Evolutionary conservation across 2,113 vertebrate species (phyloP).

Genomic region (Noturus placidus): DNA sequence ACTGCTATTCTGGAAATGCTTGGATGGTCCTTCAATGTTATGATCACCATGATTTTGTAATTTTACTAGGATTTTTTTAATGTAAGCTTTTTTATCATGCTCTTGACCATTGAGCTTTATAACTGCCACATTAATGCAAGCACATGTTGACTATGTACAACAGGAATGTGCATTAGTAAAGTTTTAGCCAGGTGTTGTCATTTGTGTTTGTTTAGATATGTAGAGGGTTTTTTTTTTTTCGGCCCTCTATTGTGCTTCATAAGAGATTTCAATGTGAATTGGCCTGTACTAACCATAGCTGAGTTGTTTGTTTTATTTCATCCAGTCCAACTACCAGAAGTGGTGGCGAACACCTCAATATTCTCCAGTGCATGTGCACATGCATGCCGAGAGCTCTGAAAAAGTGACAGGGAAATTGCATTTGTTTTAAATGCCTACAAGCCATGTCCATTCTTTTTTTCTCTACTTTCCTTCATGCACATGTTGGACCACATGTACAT

Average conservation of each 20-base stretch:
- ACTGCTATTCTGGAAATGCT: not conserved
- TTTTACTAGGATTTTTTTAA: not conserved
- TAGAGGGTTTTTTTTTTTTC: not conserved
- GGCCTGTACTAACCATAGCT: not conserved
- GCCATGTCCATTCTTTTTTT: not conserved
- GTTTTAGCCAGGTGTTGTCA: not conserved
- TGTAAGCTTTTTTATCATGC: not conserved
- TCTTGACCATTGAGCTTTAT: not conserved
- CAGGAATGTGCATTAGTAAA: not conserved
- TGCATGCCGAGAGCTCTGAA: not conserved
- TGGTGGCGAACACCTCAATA: not conserved
- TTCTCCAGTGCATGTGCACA: not conserved
- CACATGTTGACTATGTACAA: not conserved
- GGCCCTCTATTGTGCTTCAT: not conserved
- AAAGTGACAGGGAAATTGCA: not conserved
- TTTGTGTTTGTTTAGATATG: not conserved
- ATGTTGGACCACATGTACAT: not conserved
- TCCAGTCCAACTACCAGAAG: not conserved
- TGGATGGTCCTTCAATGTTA: not conserved
- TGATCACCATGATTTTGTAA: not conserved
- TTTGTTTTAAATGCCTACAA: not conserved
- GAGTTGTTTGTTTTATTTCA: not conserved
- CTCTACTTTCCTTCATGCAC: not conserved
- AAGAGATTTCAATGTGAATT: not conserved
- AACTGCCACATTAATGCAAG: not conserved